Conservation (phyloP, 2,888 invertebrate species). For the Luperina testacea region DNA sequence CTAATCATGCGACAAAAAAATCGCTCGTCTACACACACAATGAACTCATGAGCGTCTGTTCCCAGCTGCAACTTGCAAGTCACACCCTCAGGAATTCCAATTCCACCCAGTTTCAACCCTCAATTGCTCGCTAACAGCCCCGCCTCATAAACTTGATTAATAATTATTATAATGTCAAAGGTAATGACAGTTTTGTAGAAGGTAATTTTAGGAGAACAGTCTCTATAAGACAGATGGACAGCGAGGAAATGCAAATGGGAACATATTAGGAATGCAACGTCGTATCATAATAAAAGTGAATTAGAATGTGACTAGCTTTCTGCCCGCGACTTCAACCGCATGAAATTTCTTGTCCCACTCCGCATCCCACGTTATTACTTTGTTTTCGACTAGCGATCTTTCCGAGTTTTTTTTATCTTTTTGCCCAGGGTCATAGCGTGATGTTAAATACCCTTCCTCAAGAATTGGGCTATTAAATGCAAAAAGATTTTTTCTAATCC, state of each 20-base stretch:
- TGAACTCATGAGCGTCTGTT: conserved; percentile 68
- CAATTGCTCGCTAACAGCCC: conserved; percentile 9
- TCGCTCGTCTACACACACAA: conserved; percentile 58
- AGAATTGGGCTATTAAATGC: neutral
- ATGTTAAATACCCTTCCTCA: neutral
- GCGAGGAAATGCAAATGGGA: conserved; percentile 8
- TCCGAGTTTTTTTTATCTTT: too few relatives aligned
- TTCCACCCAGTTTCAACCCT: conserved; percentile 35
- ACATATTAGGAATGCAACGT: neutral
- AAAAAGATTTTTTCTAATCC: neutral
- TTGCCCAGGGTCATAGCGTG: too few relatives aligned
- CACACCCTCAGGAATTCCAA: conserved; percentile 68
- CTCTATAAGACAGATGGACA: neutral
- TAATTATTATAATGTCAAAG: conserved; percentile 47
- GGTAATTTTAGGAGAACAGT: conserved; percentile 40
- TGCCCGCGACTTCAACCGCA: too few relatives aligned
- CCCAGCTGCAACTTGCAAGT: conserved; percentile 71
- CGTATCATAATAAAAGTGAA: neutral
- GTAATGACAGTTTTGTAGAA: conserved; percentile 35
- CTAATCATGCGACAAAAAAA: conserved; percentile 43
- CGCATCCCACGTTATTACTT: too few relatives aligned
- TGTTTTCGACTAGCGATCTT: too few relatives aligned
- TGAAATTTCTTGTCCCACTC: too few relatives aligned
- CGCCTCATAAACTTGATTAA: conserved; percentile 46
- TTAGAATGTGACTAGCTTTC: neutral